Base-by-base conservation (phyloP, 2,888 invertebrate genomes). In the Melolontha melolontha region DNA sequence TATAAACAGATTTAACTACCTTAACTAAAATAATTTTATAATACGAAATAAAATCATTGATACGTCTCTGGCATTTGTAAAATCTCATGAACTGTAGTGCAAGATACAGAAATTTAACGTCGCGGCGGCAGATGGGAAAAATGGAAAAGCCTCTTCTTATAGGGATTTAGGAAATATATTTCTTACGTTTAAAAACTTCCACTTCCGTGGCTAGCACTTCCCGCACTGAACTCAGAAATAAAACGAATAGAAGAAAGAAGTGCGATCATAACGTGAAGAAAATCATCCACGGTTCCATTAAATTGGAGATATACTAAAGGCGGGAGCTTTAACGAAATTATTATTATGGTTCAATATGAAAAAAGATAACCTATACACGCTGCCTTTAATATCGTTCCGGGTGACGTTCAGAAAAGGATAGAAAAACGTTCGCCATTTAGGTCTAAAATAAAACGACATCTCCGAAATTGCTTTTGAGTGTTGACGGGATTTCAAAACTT, bases 61-160 rank as follows among this genome's bases (percentile, higher is more conserved):
- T 73, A 64, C 76, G 64, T 34, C 66, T 68, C 78, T 78, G 76
- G 49, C 22, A 63, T 64, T 40, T 64, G 70, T 63, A 71, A 74
- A 75, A 71, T 67, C 76, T 74, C 75, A 78, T 78, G 77, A 77
- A 78, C 71, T 75, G 74, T 73, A 75, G 74, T 74, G 67, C 57
- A 64, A 52, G 50, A 69, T 72, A 70, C 73, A 70, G 75, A 73
- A 73, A 71, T 74, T 72, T 76, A 73, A 72, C 65, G 72, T 71
- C 70, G 69, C 52, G 74, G 76, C 75, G 76, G 76, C 78, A 79
- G 78, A 79, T 79, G 78, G 79, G 79, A 79, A 76, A 79, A 79
- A 79, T 79, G 77, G 77, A 70, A 78, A 75, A 72, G 70, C 75
- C 74, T 71, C 70, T 63, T 62, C 29, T 40, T 52, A 55, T 17